Evolutionary conservation across 2,113 vertebrate genomes (phyloP).

Genomic region (Scophthalmus maximus): DNA sequence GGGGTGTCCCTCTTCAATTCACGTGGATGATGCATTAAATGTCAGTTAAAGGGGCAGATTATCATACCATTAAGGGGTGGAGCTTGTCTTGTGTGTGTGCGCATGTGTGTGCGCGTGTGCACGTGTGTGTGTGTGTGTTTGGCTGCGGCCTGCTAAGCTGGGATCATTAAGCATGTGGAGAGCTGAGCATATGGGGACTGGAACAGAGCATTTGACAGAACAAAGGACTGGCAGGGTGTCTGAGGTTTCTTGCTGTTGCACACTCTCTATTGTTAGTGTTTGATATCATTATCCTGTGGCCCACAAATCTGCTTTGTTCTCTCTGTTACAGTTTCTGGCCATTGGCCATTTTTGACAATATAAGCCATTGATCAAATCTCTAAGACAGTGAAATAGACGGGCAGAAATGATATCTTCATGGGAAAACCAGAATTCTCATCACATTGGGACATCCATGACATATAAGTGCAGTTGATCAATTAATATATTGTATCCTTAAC

Average conservation of each 20-base stretch:
- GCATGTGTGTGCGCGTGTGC: conserved; percentile 29
- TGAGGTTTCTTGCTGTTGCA: conserved; percentile 46
- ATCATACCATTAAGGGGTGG: conserved; percentile 59
- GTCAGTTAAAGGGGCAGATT: conserved; percentile 68
- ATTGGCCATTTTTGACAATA: conserved; percentile 22
- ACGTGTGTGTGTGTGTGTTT: conserved; percentile 36
- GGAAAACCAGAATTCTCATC: not conserved
- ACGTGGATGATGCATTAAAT: conserved; percentile 67
- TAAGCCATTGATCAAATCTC: conserved; percentile 42
- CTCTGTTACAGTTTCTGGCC: conserved; percentile 24
- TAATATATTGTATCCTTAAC: too few species aligned
- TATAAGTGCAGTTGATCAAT: not conserved
- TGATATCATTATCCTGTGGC: conserved; percentile 61
- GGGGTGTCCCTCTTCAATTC: conserved; percentile 38
- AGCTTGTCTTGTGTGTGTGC: conserved; percentile 15
- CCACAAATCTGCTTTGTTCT: conserved; percentile 52
- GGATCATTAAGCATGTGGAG: conserved; percentile 73
- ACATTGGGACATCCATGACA: not conserved
- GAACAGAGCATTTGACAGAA: conserved; percentile 67
- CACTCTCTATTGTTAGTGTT: conserved; percentile 65
- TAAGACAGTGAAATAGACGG: conserved; percentile 2
- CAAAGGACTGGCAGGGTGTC: conserved; percentile 68
- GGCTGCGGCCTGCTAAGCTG: conserved; percentile 62
- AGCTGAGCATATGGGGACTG: conserved; percentile 79
- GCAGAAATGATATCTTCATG: conserved; percentile 30